Evolutionary conservation across 2,113 vertebrate genomes (phyloP), one percentile per base, ranked within the genome.

Genomic region (Amazona guildingii): DNA sequence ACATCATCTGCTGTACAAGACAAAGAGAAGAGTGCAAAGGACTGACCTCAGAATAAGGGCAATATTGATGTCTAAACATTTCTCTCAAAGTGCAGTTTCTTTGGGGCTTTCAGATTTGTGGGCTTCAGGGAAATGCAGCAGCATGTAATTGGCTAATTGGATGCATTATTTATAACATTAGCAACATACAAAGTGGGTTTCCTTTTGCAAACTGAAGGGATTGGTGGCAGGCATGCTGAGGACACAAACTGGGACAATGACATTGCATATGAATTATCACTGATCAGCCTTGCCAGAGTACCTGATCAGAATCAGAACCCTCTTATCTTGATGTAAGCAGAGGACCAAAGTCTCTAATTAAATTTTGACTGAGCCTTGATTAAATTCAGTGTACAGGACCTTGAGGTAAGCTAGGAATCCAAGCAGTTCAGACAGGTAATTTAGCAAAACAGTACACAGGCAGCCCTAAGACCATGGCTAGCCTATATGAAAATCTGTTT

Each of bases 121-220:
- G 54, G 87, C 86, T 92, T 89, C 48, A 57, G 90, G 90, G 84
- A 95, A 91, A 87, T 11, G 57, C 82, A 92, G 39, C 69, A 75
- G 88, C 86, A 86, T 37, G 7, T 33, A 81, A 92, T 8, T 84
- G 88, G 86, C 73, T 94, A 96, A 90, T 78, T 92, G 46, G 55
- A 76, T 96, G 94, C 80, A 91, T 95, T 92, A 95, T 96, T 94
- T 92, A 82, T 91, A 89, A 91, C 9, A 15, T 17, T 64, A 54
- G 88, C 82, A 77, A 92, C 77, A 96, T 62, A 86, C 83, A 87
- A 8, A 48, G 48, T 46, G 66, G 41, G 31, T 82, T 94, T 89
- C 57, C 52, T 92, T 64, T 48, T 64, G 59, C 69, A 92, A 33
- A 94, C 21, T 7, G 18, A 75, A 75, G 93, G 29, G 80, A 83